Base-by-base conservation (phyloP, 2,113 vertebrate genomes). In the Hippocampus mohnikei region DNA sequence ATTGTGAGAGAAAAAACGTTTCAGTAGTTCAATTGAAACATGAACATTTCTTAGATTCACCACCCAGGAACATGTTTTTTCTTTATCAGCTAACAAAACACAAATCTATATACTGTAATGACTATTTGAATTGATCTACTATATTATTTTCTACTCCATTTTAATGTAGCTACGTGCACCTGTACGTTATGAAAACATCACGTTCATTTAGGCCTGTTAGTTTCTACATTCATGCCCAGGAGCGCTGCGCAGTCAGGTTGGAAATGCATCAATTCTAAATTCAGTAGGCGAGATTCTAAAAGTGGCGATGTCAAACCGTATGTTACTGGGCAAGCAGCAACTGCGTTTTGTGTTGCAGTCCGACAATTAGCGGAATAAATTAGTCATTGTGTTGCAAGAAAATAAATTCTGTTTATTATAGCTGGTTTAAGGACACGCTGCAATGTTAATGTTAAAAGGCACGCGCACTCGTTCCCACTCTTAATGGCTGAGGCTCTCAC, bases 161-260 rank as follows among this genome's bases (percentile, higher is more conserved):
- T 58, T 25, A 58, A 58, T 25, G 23, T n/a, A 55, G n/a, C 11
- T 11, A 15, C 23, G 18, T 60, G 15, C 13, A 33, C 58, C 58
- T 18, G 58, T 60, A 60, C 2, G 15, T 60, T 33, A 60, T 8
- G 58, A 20, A 58, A 58, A 58, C 55, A 58, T 55, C 48, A 20
- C 53, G 67, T 74, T 75, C 72, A 50, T 77, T 79, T 73, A 70
- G 70, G 67, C 33, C 64, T 8, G 7, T 74, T 71, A 60, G 73
- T 21, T 60, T 78, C 72, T 86, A 85, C 88, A 88, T 85, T 88
- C 82, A 79, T 58, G 56, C 46, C 42, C 16, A 64, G 64, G 40
- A 63, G 50, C 12, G 3, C 21, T 71, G 70, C 61, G 73, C 67
- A 50, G 2, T 63, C 67, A 48, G 42, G 64, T 65, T 42, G 16